Evolutionary conservation across 2,113 vertebrate species (phyloP), one percentile per base, ranked within the genome.

Genomic region (Ammodytes marinus): DNA sequence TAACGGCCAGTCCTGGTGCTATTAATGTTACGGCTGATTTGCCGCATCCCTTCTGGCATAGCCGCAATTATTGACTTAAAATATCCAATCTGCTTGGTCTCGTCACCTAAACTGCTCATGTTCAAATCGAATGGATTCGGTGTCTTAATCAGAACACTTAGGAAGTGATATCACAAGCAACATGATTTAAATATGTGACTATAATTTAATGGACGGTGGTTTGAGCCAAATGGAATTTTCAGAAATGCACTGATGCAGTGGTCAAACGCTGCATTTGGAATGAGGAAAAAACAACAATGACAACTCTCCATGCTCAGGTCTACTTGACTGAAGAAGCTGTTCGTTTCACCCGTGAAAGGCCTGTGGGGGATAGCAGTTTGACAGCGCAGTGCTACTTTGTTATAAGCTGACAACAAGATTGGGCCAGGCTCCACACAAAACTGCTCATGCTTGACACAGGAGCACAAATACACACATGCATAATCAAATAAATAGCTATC

Each of bases 361-460:
- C 4, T 57, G 35, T 15, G 42, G 46, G 35, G 47, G 52, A 74
- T 70, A 47, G 42, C 40, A 17, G 61, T 61, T 57, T 60, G 50
- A 77, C 53, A 63, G 37, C 35, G 68, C 52, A 73, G 19, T 54
- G 46, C 12, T 74, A 40, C 13, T 46, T 11, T 46, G 47, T 46
- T 67, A 49, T 50, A 46, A 63, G 43, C 65, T 37, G 84, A 69
- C 77, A 74, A 79, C 66, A 82, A 39, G 63, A 78, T 43, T 68
- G 65, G 46, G n/a, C 19, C 39, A 19, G 19, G 78, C 57, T 75
- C 42, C 35, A 60, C 13, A 58, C 63, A 39, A 39, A 59, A 65
- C 46, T 46, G 11, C 10, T 73, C 63, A 59, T 17, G 9, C 66
- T 67, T 63, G 66, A 76, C 6, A 10, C 46, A 67, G 6, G 2